Evolutionary conservation across 2,797 vertebrate genomes (phyloP).

Genomic region (Sebastes vulpes): DNA sequence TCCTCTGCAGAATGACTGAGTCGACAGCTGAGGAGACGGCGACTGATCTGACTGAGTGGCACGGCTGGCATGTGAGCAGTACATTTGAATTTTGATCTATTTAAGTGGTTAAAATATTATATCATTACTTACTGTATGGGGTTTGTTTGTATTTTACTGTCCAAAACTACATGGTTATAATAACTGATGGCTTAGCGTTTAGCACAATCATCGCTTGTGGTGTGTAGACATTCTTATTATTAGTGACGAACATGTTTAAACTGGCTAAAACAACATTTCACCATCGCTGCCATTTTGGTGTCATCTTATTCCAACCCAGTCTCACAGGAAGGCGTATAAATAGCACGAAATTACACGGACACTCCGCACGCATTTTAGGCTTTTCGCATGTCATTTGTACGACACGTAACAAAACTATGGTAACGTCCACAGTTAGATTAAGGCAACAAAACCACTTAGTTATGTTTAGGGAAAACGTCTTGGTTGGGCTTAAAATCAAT

Average conservation of each 20-base stretch:
- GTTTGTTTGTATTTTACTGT: background rate
- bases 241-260: background rate
- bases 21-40: background rate
- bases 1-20: background rate
- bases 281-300: background rate
- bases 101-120: background rate
- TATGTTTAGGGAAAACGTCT: too few relatives aligned
- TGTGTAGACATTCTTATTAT: background rate
- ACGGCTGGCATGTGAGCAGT: background rate
- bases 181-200: background rate
- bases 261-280: background rate
- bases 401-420: too few relatives aligned
- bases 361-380: too few relatives aligned
- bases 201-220: background rate
- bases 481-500: too few relatives aligned
- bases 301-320: too few relatives aligned
- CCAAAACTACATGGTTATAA: background rate
- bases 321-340: too few relatives aligned
- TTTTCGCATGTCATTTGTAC: too few relatives aligned
- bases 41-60: background rate
- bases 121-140: background rate
- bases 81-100: conserved; percentile 4
- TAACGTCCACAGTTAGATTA: too few relatives aligned
- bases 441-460: too few relatives aligned
- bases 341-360: too few relatives aligned